Conservation (phyloP, 1,140 invertebrate species). For the Pseudomyrmex cubaensis region DNA sequence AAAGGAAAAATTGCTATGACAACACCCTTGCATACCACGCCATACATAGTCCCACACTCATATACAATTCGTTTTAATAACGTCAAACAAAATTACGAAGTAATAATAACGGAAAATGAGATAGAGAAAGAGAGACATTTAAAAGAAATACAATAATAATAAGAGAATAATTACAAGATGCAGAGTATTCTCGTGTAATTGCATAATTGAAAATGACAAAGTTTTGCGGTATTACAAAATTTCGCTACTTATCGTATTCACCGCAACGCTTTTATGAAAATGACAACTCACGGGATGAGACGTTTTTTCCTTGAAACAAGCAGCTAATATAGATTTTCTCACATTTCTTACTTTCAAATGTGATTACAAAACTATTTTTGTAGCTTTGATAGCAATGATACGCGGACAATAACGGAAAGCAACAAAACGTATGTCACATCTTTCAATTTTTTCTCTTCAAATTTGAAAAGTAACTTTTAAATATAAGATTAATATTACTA, state of each 20-base stretch:
- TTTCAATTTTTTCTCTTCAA: too few relatives aligned
- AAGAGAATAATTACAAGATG: too few relatives aligned
- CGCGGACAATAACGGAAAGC: slow-evolving; percentile 57
- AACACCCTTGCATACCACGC: background rate
- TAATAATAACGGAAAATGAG: too few relatives aligned
- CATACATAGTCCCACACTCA: background rate
- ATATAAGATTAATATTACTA: too few relatives aligned
- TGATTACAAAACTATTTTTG: slow-evolving; percentile 62
- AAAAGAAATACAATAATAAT: too few relatives aligned
- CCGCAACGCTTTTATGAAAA: slow-evolving; percentile 13
- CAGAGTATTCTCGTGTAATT: background rate
- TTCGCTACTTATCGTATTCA: slow-evolving; percentile 43
- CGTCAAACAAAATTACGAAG: background rate
- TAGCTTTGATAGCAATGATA: slow-evolving; percentile 49
- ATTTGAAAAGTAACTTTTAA: too few relatives aligned
- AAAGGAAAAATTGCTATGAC: background rate
- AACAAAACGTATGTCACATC: too few relatives aligned
- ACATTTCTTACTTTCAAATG: slow-evolving; percentile 39
- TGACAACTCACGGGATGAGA: slow-evolving; percentile 3
- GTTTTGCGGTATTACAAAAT: background rate
- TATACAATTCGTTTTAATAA: background rate
- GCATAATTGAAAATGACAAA: background rate
- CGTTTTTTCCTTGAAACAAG: background rate
- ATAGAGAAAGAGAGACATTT: too few relatives aligned
- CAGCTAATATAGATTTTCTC: slow-evolving; percentile 44